phyloP scores from a whole-genome alignment of 2,888 invertebrate species.

The Cheilosia vulpina region DNA sequence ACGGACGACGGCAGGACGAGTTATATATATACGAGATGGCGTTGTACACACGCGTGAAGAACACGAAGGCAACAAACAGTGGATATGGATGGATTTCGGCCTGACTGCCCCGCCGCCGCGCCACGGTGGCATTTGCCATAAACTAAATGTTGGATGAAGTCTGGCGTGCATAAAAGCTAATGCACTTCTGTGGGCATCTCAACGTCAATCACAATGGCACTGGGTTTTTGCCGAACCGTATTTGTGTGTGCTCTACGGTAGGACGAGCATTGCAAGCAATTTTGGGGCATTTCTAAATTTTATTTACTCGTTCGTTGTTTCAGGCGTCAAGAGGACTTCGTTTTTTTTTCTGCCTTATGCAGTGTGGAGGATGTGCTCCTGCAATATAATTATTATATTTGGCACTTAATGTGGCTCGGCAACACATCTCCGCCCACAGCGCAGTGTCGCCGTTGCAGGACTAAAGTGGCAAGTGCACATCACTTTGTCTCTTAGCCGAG shows the following conservation, averaged over 20 bases:
- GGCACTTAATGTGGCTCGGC: conserved; percentile 67
- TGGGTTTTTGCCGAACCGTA: conserved; percentile 29
- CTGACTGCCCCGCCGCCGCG: conserved; percentile 32
- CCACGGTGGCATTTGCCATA: conserved; percentile 73
- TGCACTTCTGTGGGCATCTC: conserved; percentile 82
- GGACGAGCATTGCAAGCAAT: conserved; percentile 50
- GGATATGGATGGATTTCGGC: conserved; percentile 47
- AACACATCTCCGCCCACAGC: conserved; percentile 17
- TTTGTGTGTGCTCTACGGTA: conserved; percentile 4
- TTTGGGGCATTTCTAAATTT: conserved; percentile 72
- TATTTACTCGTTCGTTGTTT: conserved; percentile 61
- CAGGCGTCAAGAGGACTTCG: conserved; percentile 23
- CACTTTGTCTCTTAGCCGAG: conserved; percentile 61
- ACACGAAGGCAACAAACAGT: conserved; percentile 53
- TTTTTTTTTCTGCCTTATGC: conserved; percentile 14
- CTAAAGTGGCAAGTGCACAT: conserved; percentile 68
- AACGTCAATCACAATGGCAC: conserved; percentile 79
- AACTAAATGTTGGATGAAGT: conserved; percentile 77
- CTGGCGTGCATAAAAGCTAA: conserved; percentile 80
- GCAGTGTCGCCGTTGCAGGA: conserved; percentile 43
- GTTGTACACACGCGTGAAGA: conserved; percentile 65
- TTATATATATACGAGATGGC: conserved; percentile 2
- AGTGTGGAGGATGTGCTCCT: conserved; percentile 30
- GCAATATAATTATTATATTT: conserved; percentile 72
- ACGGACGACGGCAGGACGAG: conserved; percentile 20